Conservation (phyloP, 2,797 vertebrate genomes). For the Rachycentron canadum region DNA sequence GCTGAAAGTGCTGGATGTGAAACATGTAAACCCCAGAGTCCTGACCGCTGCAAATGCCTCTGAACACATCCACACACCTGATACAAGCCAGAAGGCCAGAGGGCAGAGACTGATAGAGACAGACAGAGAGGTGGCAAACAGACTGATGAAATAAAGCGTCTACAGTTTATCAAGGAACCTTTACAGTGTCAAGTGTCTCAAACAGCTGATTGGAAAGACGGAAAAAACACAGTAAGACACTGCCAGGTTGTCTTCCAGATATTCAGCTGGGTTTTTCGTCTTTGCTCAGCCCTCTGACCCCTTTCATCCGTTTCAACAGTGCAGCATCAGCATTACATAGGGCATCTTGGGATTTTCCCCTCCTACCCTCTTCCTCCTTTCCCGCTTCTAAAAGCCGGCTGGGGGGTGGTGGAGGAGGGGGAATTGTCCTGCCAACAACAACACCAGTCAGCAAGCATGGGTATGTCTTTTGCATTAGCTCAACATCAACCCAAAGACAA, state of each 20-base stretch:
- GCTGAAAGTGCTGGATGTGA: slow-evolving; percentile 37
- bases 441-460: slow-evolving; percentile 61
- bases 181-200: slow-evolving; percentile 21
- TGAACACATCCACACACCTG: slow-evolving; percentile 32
- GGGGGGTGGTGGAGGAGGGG: background rate
- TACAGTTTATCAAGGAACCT: slow-evolving; percentile 19
- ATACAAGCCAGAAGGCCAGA: slow-evolving; percentile 20
- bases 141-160: slow-evolving; percentile 23
- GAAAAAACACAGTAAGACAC: slow-evolving; percentile 5
- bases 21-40: slow-evolving; percentile 27
- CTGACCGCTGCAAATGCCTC: slow-evolving; percentile 39
- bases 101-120: background rate
- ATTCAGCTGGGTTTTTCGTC: slow-evolving; percentile 33
- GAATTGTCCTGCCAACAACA: slow-evolving; percentile 66
- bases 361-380: slow-evolving; percentile 58
- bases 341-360: slow-evolving; percentile 74
- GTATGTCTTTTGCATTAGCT: slow-evolving; percentile 56
- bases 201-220: slow-evolving; percentile 28
- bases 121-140: slow-evolving; percentile 15
- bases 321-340: slow-evolving; percentile 73
- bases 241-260: slow-evolving; percentile 51
- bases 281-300: slow-evolving; percentile 34
- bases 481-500: slow-evolving; percentile 49
- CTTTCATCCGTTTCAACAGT: slow-evolving; percentile 47
- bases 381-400: slow-evolving; percentile 42